Base-by-base conservation (phyloP, 2,113 vertebrate species). In the Marmota monax region DNA sequence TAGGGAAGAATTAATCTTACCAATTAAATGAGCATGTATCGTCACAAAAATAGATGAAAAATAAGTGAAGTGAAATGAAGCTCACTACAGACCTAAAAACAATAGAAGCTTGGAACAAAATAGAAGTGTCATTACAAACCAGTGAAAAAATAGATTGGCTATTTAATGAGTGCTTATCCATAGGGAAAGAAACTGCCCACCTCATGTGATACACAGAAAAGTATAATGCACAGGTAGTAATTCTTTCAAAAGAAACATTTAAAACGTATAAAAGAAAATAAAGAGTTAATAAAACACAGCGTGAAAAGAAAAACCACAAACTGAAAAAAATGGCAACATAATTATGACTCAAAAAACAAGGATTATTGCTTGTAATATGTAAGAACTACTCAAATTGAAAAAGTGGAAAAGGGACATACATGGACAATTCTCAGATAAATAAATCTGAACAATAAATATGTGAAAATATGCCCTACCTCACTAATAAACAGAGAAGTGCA, bases 401-500 rank as follows among this genome's bases (percentile, higher is more conserved):
- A 85, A 74, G 48, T 23, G 10, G n/a, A 70, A 1, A 13, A 91
- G 92, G 29, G 23, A 29, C 37, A 48, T 86, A 82, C 61, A 85
- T 23, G 92, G 13, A 45, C 42, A 76, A 32, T 53, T 65, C n/a
- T 88, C 37, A 85, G 45, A 94, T 56, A 27, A 94, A 84, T 92
- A 61, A 13, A 78, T 79, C 63, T 73, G 45, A 94, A 42, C 29
- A 65, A 48, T 14, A 92, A 94, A 48, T 70, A 67, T 27, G 42
- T 78, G 48, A 58, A 96, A 96, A 53, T 73, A 82, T 34, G 2
- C 32, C 27, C 67, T 67, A 76, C 65, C 88, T 96, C n/a, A 34
- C 45, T 61, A 70, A 80, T 61, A 96, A 86, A 42, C 22, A 85
- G 25, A 94, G 37, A 88, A 76, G 77, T 94, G n/a, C 79, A 84